These are phyloP conservation scores for Xerus inauris DNA, from an alignment of 2,113 vertebrate species.

Conservation along the genomic window DNA sequence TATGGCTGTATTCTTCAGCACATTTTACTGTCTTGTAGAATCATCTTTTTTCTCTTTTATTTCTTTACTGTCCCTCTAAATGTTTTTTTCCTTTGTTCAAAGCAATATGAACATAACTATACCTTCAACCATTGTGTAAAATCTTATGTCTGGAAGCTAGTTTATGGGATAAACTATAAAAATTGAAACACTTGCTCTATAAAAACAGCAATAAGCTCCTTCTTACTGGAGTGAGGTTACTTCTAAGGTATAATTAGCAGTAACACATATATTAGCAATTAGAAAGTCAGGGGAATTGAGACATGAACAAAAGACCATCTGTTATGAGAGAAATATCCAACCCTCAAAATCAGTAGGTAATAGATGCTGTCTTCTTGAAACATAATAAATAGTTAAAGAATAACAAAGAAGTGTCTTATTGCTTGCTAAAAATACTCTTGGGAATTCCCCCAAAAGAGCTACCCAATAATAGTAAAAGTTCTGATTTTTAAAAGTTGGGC, in stretches of 20 bases:
- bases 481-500: constrained; percentile 64
- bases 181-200: constrained; percentile 62
- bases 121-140: constrained; percentile 26
- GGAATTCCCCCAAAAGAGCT: constrained; percentile 79
- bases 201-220: constrained; percentile 71
- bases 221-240: constrained; percentile 77
- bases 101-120: constrained; percentile 34
- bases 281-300: constrained; percentile 80
- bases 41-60: background rate
- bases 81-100: constrained; percentile 54
- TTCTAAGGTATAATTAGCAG: constrained; percentile 82
- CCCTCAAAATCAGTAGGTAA: constrained; percentile 76
- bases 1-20: constrained; percentile 25
- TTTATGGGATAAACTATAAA: constrained; percentile 52
- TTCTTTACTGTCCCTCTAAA: background rate
- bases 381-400: constrained; percentile 78
- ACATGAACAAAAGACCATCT: constrained; percentile 84
- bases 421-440: constrained; percentile 80
- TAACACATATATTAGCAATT: constrained; percentile 83
- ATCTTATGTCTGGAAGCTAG: constrained; percentile 15
- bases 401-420: constrained; percentile 69
- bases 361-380: constrained; percentile 74
- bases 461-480: constrained; percentile 75
- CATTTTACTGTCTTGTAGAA: constrained; percentile 19
- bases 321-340: constrained; percentile 82